Conservation (phyloP, 2,888 invertebrate genomes). For the Drosophila bunnanda region DNA sequence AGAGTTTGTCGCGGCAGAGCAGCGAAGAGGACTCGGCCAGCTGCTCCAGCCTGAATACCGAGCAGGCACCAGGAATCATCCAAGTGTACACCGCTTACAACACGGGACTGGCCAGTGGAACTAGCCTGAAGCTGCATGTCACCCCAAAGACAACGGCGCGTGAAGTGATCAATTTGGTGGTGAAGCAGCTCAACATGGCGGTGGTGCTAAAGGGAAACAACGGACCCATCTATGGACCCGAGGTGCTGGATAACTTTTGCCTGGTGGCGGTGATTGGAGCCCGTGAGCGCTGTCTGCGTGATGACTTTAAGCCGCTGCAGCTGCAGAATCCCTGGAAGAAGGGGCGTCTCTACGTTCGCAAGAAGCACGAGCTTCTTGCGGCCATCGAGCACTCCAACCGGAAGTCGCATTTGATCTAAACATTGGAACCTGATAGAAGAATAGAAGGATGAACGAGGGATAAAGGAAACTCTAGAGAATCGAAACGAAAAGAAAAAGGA, state of each 20-base stretch:
- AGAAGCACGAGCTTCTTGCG: conserved; percentile 94
- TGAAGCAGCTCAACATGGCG: conserved; percentile 97
- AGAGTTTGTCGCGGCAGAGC: conserved; percentile 76
- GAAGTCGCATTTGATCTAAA: conserved; percentile 86
- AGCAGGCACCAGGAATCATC: conserved; percentile 83
- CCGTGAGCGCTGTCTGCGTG: conserved; percentile 95
- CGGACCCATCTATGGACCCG: conserved; percentile 93
- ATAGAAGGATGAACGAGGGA: neutral
- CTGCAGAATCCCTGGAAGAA: conserved; percentile 98
- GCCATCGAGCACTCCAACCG: conserved; percentile 95
- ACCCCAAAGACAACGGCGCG: conserved; percentile 96
- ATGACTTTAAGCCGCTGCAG: conserved; percentile 96
- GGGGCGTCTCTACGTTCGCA: conserved; percentile 95
- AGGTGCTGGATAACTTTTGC: conserved; percentile 94
- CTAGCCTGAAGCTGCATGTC: conserved; percentile 96
- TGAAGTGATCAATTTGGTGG: conserved; percentile 97
- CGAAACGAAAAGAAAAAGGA: neutral
- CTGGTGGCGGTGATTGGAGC: conserved; percentile 98
- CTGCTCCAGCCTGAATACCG: conserved; percentile 70
- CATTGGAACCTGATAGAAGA: neutral
- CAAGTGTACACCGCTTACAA: conserved; percentile 98
- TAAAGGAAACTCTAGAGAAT: conserved; percentile 15
- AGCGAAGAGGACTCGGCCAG: conserved; percentile 81
- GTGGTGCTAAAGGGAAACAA: conserved; percentile 93
- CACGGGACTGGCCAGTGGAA: conserved; percentile 96